Evolutionary conservation across 2,797 vertebrate species (phyloP).

Genomic region (Cryptoprocta ferox): DNA sequence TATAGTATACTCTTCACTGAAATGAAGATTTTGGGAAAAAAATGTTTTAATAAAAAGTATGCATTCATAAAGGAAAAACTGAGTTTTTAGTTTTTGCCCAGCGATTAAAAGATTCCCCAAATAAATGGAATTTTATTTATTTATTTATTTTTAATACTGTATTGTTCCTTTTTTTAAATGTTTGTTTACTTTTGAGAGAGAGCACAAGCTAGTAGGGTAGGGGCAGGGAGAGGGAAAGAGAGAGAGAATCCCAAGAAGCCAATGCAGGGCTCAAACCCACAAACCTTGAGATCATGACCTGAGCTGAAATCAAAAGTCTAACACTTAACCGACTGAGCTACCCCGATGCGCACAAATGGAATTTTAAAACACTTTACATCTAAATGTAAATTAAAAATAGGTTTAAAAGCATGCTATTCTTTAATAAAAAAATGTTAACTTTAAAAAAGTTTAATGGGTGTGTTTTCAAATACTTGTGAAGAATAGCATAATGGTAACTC

Average conservation of each 20-base stretch:
- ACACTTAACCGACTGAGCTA: no score
- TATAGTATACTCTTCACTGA: background rate
- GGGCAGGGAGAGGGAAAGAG: no score
- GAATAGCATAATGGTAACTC: background rate
- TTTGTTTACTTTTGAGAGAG: no score
- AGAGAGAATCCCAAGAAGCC: no score
- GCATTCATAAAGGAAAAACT: background rate
- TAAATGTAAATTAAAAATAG: background rate
- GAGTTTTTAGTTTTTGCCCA: conserved; percentile 12
- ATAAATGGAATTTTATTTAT: conserved; percentile 17
- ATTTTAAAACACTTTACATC: conserved; percentile 34
- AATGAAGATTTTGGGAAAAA: background rate
- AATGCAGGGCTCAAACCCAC: no score
- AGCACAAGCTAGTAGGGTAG: no score
- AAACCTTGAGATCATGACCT: no score
- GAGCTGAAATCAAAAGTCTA: no score
- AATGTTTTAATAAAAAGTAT: background rate
- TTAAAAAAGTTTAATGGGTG: background rate
- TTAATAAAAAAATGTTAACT: conserved; percentile 23
- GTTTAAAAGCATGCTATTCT: conserved; percentile 1
- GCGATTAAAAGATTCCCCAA: conserved; percentile 9
- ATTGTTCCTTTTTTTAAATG: no score
- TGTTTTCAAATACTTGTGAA: conserved; percentile 33
- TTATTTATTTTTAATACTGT: no score
- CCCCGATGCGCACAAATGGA: background rate